Conservation (phyloP, 2,797 vertebrate genomes). For the Parambassis ranga region DNA sequence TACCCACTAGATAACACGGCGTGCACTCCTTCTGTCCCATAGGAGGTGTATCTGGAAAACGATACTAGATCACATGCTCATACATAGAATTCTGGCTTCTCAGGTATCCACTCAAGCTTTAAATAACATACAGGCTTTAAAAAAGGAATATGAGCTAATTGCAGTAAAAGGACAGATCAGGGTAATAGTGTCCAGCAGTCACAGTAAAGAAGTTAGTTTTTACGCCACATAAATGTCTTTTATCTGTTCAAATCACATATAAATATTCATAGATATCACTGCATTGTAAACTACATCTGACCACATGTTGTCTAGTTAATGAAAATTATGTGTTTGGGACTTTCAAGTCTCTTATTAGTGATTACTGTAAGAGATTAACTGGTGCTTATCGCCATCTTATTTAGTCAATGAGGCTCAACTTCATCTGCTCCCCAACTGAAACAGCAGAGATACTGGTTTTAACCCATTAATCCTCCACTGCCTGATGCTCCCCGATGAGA, state of each 20-base stretch:
- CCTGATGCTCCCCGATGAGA: constrained; percentile 27
- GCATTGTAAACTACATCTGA: too few species aligned
- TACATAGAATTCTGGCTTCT: constrained; percentile 70
- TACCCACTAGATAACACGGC: constrained; percentile 57
- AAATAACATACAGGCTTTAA: constrained; percentile 75
- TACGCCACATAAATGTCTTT: neutral
- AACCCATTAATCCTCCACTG: constrained; percentile 42
- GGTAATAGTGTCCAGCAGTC: constrained; percentile 25
- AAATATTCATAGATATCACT: too few species aligned
- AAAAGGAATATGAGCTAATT: constrained; percentile 77
- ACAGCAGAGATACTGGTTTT: constrained; percentile 43
- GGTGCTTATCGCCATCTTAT: constrained; percentile 24
- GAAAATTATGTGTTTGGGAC: constrained; percentile 8
- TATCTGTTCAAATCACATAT: neutral
- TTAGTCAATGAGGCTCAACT: constrained; percentile 37
- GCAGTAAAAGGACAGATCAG: constrained; percentile 54
- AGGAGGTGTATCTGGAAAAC: constrained; percentile 67
- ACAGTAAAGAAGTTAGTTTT: constrained; percentile 38
- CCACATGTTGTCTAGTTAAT: neutral
- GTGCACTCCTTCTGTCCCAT: constrained; percentile 50
- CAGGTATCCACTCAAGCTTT: constrained; percentile 70
- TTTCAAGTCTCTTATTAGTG: constrained; percentile 5
- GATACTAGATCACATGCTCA: constrained; percentile 76
- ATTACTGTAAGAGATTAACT: constrained; percentile 45
- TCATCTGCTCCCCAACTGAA: constrained; percentile 22